Evolutionary conservation across 2,888 invertebrate genomes (phyloP), one percentile per base, ranked within the genome.

Genomic region (Tyria jacobaeae): DNA sequence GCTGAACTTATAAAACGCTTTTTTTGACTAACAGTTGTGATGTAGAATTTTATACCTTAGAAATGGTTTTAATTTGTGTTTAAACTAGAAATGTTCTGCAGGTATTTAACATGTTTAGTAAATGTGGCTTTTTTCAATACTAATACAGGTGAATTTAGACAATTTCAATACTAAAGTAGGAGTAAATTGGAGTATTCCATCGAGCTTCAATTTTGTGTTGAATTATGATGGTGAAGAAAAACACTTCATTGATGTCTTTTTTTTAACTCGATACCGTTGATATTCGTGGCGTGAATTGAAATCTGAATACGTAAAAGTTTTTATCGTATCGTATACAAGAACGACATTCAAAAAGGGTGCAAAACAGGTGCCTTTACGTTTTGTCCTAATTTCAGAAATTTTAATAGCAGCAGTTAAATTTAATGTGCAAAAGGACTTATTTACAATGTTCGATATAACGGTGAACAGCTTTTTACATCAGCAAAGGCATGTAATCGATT

Each of bases 1-100:
- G 88, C 81, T 69, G 64, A 75, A 70, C 76, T 75, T 72, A 74
- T 75, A 62, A 35, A 76, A 73, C n/a, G 55, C 17, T 55, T n/a
- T 55, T 27, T 41, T 41, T 14, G 6, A 12, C 12, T 53, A 7
- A 39, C 21, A 55, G 21, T 34, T 53, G 10, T 15, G 54, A 21
- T 15, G 14, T 35, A 34, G n/a, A 48, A 24, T 10, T 39, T 17
- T 41, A 41, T 15, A 0, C 2, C n/a, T 52, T 52, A 31, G 27
- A 31, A 6, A 3, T 31, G 27, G 27, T 6, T 34, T 17, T 41
- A 17, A 39, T 9, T 41, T 41, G 2, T 17, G 10, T 17, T 17
- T 17, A n/a, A n/a, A n/a, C n/a, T n/a, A n/a, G n/a, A n/a, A n/a
- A n/a, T n/a, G n/a, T n/a, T n/a, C n/a, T n/a, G n/a, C n/a, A n/a